Conservation (phyloP, 2,797 vertebrate species). For the Alcedo quadribrachys region DNA sequence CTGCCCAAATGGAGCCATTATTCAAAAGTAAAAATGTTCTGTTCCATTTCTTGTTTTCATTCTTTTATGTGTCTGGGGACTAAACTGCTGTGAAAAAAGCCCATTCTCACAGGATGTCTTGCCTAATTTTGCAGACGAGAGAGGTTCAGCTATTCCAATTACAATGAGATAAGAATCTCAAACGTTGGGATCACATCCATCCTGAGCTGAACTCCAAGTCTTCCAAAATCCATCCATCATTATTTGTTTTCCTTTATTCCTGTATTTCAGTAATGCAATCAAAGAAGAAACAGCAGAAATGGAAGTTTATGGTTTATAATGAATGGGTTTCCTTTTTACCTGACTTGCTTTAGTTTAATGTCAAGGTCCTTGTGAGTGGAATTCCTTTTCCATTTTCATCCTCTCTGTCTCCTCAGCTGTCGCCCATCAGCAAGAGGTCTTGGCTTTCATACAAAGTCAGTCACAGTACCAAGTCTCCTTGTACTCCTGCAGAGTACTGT, state of each 20-base stretch:
- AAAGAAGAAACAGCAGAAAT: background rate
- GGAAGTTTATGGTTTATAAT: background rate
- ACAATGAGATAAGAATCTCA: constrained; percentile 63
- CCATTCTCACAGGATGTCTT: constrained; percentile 70
- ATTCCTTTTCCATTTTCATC: background rate
- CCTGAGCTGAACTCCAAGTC: constrained; percentile 44
- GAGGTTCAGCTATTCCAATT: constrained; percentile 62
- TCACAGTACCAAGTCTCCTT: background rate
- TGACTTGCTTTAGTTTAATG: background rate
- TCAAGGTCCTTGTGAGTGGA: background rate
- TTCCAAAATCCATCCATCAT: constrained; percentile 52
- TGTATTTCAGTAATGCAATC: background rate
- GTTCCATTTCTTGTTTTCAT: constrained; percentile 64
- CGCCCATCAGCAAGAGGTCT: background rate
- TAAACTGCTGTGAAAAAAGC: constrained; percentile 53
- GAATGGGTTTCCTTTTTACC: constrained; percentile 10
- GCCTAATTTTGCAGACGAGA: constrained; percentile 61
- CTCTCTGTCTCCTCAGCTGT: background rate
- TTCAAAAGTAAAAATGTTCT: constrained; percentile 62
- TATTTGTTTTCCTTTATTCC: constrained; percentile 19
- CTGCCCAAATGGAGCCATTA: constrained; percentile 37
- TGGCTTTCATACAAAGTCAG: background rate
- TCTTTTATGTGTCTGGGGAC: constrained; percentile 49
- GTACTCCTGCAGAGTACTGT: background rate
- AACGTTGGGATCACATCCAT: constrained; percentile 51